Percentiles rank a stretch among this genome's conserved stretches.
Evolutionary conservation across 30 jellyfish, hydroid and myxozoan species (phyloP).

Genomic region (Chrysaora quinquecirrha): DNA sequence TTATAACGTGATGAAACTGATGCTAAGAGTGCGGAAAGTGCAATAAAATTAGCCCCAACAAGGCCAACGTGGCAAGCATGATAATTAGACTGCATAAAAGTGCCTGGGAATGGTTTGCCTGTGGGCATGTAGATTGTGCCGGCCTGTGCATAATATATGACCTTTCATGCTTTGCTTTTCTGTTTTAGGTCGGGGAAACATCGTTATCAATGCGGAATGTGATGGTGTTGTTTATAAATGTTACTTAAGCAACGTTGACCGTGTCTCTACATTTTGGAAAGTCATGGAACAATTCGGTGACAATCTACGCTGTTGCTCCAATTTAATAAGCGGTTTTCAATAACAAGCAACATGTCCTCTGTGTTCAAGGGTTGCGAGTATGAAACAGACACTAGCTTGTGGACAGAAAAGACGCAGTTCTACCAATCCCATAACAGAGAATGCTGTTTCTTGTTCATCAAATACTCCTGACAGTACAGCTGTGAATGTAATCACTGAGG

Average conservation of each 20-base stretch:
- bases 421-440: no score
- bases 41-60: no score
- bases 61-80: no score
- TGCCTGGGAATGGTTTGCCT: no score
- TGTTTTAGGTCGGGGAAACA: conserved; percentile 78
- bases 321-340: conserved; percentile 71
- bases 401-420: not conserved
- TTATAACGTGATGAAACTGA: no score
- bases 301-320: conserved; percentile 82
- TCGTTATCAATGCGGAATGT: conserved; percentile 67
- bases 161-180: no score
- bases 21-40: no score
- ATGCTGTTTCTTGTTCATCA: no score
- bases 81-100: no score
- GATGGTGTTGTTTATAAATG: conserved; percentile 84
- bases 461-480: conserved; percentile 71
- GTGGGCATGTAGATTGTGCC: no score
- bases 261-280: conserved; percentile 85
- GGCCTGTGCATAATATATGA: no score
- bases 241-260: conserved; percentile 71
- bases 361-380: conserved; percentile 36
- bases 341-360: conserved; percentile 71
- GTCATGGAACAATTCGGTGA: conserved; percentile 87
- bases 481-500: not conserved
- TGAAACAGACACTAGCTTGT: no score